phyloP scores from a whole-genome alignment of 1,140 invertebrate genomes.

The Ooceraea biroi region DNA sequence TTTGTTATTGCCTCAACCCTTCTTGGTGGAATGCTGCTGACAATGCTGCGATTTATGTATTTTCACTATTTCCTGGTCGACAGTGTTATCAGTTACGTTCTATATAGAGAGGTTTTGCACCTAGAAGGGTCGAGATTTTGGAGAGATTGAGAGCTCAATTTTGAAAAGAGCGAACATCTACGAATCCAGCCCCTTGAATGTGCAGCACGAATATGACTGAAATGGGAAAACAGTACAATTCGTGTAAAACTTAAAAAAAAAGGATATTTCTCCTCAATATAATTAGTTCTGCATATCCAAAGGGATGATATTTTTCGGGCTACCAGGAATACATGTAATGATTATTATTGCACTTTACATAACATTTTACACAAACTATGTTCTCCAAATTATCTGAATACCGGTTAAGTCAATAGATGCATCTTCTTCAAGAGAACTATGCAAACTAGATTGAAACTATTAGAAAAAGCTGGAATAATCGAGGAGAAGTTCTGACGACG shows the following conservation, averaged over 20 bases:
- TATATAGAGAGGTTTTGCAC: too few relatives aligned
- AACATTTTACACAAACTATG: conserved; percentile 56
- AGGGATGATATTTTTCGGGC: conserved; percentile 22
- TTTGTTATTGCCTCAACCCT: conserved; percentile 46
- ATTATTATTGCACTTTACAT: conserved; percentile 56
- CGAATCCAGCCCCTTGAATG: conserved; percentile 25
- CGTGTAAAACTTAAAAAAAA: neutral
- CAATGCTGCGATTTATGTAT: neutral
- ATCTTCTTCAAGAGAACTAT: conserved; percentile 40
- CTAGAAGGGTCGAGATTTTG: conserved; percentile 44
- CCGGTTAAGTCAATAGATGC: conserved; percentile 6
- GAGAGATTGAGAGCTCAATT: conserved; percentile 40
- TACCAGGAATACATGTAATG: conserved; percentile 48
- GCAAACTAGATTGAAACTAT: conserved; percentile 21
- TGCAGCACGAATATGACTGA: neutral
- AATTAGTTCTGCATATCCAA: conserved; percentile 20
- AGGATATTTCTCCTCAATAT: neutral
- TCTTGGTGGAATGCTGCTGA: neutral
- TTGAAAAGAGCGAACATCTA: conserved; percentile 40
- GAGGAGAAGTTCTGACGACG: neutral
- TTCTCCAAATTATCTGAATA: conserved; percentile 30
- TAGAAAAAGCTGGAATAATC: neutral
- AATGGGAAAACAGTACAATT: neutral
- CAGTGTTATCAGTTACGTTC: conserved; percentile 35
- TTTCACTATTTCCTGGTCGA: neutral